phyloP scores from a whole-genome alignment of 2,888 invertebrate genomes.

The Flabesymbios commensalis region DNA sequence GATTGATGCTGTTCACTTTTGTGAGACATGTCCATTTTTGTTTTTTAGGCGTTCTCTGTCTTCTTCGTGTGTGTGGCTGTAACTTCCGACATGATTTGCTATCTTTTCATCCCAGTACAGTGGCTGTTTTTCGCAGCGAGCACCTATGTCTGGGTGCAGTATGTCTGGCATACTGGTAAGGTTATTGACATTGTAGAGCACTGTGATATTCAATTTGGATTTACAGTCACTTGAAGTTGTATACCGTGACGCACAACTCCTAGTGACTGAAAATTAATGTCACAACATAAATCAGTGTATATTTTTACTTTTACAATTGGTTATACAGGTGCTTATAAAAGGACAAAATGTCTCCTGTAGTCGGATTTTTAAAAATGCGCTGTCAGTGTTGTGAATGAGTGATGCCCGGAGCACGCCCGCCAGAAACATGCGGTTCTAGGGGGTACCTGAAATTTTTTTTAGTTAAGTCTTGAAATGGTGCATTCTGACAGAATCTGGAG shows the following conservation, averaged over 20 bases:
- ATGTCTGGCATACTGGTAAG: slow-evolving; percentile 91
- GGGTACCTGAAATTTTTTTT: too few species aligned
- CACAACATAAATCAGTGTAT: not conserved
- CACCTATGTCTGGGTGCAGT: slow-evolving; percentile 98
- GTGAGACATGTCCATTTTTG: slow-evolving; percentile 12
- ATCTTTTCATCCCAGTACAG: slow-evolving; percentile 96
- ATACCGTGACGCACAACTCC: not conserved
- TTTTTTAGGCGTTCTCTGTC: slow-evolving; percentile 87
- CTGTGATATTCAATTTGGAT: not conserved
- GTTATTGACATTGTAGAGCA: not conserved
- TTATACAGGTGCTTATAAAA: too few species aligned
- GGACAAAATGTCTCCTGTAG: too few species aligned
- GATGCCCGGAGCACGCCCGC: too few species aligned
- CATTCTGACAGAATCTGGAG: too few species aligned
- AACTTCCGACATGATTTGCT: slow-evolving; percentile 97
- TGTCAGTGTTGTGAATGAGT: too few species aligned
- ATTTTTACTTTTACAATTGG: too few species aligned
- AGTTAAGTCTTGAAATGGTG: too few species aligned
- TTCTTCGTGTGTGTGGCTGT: slow-evolving; percentile 97
- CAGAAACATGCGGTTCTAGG: too few species aligned
- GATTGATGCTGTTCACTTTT: too few species aligned
- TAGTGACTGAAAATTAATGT: too few species aligned
- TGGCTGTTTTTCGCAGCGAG: slow-evolving; percentile 97
- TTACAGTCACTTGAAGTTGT: not conserved
- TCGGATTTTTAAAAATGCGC: too few species aligned